These are phyloP conservation scores for Corythaixoides concolor DNA, from an alignment of 2,113 vertebrate species.

Conservation along the genomic window DNA sequence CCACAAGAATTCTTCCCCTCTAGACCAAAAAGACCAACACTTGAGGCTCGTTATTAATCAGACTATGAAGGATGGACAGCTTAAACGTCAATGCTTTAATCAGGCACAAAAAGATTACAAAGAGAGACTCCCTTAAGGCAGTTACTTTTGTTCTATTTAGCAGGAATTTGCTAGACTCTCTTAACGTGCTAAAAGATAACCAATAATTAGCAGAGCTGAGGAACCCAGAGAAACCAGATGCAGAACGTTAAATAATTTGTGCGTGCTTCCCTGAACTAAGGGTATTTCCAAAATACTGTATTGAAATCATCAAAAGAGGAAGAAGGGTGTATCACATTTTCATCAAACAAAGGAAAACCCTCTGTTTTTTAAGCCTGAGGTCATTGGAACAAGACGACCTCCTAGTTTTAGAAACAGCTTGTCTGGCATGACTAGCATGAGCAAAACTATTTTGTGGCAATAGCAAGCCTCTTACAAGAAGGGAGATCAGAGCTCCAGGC, in stretches of 20 bases:
- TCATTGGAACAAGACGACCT: background rate
- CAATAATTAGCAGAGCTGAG: background rate
- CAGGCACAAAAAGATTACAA: background rate
- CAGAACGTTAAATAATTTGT: background rate
- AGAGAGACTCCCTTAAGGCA: background rate
- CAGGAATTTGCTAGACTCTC: background rate
- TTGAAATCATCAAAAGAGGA: conserved; percentile 39
- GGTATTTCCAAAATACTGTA: conserved; percentile 41
- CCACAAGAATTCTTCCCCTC: background rate
- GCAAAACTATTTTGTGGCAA: background rate
- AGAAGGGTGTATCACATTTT: background rate
- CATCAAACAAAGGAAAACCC: conserved; percentile 16
- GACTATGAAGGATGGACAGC: background rate
- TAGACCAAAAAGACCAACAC: background rate
- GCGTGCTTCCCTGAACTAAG: background rate
- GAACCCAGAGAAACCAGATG: background rate
- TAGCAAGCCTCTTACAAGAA: background rate
- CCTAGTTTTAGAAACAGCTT: background rate
- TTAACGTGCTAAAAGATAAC: background rate
- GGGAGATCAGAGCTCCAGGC: background rate
- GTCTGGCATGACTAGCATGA: background rate
- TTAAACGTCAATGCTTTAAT: background rate
- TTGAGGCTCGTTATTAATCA: background rate
- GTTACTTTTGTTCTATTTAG: background rate
- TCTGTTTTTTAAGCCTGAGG: background rate